Base-by-base conservation (phyloP, 2,888 invertebrate species). In the Plemyria rubiginata region DNA sequence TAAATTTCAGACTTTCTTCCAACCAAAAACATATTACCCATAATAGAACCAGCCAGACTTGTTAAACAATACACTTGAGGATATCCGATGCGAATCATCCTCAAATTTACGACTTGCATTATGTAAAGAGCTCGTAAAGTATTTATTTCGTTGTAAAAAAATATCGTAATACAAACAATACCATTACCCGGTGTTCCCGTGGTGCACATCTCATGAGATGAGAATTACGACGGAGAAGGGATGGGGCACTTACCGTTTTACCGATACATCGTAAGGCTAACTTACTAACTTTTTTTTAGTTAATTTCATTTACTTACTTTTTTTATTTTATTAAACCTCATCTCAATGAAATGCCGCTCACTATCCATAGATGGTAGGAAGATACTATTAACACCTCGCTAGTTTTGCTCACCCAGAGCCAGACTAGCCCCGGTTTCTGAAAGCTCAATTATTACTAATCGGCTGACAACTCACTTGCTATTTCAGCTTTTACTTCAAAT, bases 131-230 rank as follows among this genome's bases (percentile, higher is more conserved):
- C 62, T 79, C 81, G 78, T 83, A 82, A 83, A 83, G 74, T 79
- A 82, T 83, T 82, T 80, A 83, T 81, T 80, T 76, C 73, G 71
- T 68, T 74, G 72, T 81, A 82, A 81, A 81, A n/a, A 81, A 73
- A 78, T 78, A 77, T 80, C 73, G 74, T 78, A 75, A 75, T 75
- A 74, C 73, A 69, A 78, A 79, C 80, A 82, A 79, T 79, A 76
- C 72, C 73, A 77, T 76, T 77, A 78, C 70, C 60, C 65, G 54
- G 67, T 65, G 52, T 65, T 72, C 74, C 73, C 72, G 71, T 52
- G 71, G 68, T 76, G 75, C 70, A 75, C 76, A 74, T 80, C 75
- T 74, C 72, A 60, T 62, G 70, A 77, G 73, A 77, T 77, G 73
- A 74, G 76, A 75, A 74, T 79, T 71, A 72, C 62, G 51, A 54